phyloP scores from a whole-genome alignment of 2,113 vertebrate genomes.

The Chionomys nivalis region DNA sequence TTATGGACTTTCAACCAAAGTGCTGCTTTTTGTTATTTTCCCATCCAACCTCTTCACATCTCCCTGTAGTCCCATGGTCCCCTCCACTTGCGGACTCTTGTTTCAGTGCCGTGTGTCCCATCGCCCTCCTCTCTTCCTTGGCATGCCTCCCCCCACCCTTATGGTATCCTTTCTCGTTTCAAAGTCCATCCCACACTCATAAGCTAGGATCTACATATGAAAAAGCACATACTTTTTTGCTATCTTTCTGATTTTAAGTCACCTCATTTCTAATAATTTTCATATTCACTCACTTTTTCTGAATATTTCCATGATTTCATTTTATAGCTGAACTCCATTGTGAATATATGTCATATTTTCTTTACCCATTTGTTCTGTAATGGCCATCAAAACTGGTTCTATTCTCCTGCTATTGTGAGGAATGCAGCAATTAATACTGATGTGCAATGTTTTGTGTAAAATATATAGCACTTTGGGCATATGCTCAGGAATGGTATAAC shows the following conservation, averaged over 20 bases:
- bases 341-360: not conserved
- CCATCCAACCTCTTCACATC: too few species aligned
- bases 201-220: not conserved
- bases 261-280: not conserved
- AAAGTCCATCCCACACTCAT: not conserved
- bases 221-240: not conserved
- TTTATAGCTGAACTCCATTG: not conserved
- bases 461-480: not conserved
- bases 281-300: not conserved
- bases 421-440: not conserved
- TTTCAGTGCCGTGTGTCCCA: not conserved
- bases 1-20: not conserved
- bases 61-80: not conserved
- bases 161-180: not conserved
- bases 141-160: not conserved
- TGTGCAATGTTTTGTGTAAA: not conserved
- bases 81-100: not conserved
- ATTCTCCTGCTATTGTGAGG: not conserved
- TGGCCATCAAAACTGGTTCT: not conserved
- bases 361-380: not conserved
- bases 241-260: too few species aligned
- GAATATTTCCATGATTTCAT: not conserved
- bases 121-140: not conserved
- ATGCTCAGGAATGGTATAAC: not conserved
- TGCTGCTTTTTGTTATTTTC: not conserved